A percentile compares a stretch with the other conserved stretches of the same genome.
These are phyloP conservation scores for Hofmannophila pseudospretella DNA, from an alignment of 2,888 invertebrate species.

Conservation along the genomic window DNA sequence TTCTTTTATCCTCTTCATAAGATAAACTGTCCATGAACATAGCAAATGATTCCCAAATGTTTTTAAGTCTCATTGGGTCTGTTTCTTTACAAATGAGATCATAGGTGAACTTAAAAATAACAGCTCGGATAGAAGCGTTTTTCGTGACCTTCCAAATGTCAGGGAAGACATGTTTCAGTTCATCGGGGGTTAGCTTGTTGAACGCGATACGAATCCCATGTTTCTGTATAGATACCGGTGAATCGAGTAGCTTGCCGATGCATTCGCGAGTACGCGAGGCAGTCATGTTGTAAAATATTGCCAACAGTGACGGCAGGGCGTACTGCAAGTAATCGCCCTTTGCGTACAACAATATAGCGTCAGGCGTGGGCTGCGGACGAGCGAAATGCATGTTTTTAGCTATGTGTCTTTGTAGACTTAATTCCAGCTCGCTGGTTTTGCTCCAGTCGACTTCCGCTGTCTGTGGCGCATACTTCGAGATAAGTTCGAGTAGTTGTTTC, in stretches of 20 bases:
- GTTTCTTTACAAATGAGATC: slow-evolving; percentile 40
- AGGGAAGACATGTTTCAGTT: slow-evolving; percentile 33
- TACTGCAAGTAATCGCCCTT: slow-evolving; percentile 56
- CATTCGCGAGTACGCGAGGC: slow-evolving; percentile 24
- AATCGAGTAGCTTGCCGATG: slow-evolving; percentile 38
- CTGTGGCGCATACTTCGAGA: slow-evolving; percentile 43
- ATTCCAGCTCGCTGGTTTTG: slow-evolving; percentile 34
- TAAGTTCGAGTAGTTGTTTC: slow-evolving; percentile 28
- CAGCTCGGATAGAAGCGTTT: slow-evolving; percentile 47
- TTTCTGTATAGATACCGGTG: slow-evolving; percentile 54
- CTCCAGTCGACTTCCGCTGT: slow-evolving; percentile 46
- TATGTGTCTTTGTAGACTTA: slow-evolving; percentile 43
- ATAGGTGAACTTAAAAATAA: slow-evolving; percentile 43
- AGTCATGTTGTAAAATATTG: slow-evolving; percentile 49
- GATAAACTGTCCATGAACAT: slow-evolving; percentile 46
- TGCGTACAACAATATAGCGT: slow-evolving; percentile 41
- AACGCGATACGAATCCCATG: slow-evolving; percentile 50
- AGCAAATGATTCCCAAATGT: slow-evolving; percentile 40
- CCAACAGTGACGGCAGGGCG: slow-evolving; percentile 46
- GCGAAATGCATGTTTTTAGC: slow-evolving; percentile 55
- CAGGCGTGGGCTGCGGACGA: slow-evolving; percentile 47
- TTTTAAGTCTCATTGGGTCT: slow-evolving; percentile 24
- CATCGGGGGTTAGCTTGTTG: slow-evolving; percentile 32
- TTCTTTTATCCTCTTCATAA: slow-evolving; percentile 42
- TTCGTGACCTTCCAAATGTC: slow-evolving; percentile 43